Percentiles rank a stretch among this genome's conserved stretches.
Conservation (phyloP, 2,888 invertebrate genomes). For the Erebia aethiops region DNA sequence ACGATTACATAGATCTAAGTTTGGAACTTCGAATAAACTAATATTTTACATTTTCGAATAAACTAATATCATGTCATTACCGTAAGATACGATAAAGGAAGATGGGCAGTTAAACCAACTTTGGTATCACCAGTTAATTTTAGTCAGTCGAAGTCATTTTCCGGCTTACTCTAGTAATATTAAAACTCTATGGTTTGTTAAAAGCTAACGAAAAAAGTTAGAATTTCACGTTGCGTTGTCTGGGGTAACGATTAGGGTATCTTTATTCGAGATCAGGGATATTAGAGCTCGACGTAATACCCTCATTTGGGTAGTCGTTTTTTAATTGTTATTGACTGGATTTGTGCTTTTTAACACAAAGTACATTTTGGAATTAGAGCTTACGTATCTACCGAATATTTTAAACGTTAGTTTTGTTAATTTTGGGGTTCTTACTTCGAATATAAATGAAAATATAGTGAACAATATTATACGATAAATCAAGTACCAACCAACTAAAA, state of each 20-base stretch:
- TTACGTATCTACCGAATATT: not conserved
- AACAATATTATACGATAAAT: not conserved
- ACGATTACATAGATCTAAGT: not conserved
- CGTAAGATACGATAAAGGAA: too few species aligned
- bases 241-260: slow-evolving; percentile 38
- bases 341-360: not conserved
- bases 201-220: not conserved
- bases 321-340: not conserved
- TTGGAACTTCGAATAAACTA: too few species aligned
- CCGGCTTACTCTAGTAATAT: not conserved
- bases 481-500: too few species aligned
- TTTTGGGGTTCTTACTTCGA: not conserved
- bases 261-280: slow-evolving; percentile 33
- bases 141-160: too few species aligned
- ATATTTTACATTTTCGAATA: too few species aligned
- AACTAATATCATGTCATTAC: too few species aligned
- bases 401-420: not conserved
- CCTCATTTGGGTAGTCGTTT: not conserved
- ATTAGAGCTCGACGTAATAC: not conserved
- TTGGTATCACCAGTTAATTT: too few species aligned
- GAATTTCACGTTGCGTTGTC: slow-evolving; percentile 11
- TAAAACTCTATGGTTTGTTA: slow-evolving; percentile 8
- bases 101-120: too few species aligned
- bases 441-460: not conserved
- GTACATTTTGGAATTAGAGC: not conserved